Evolutionary conservation across 2,113 vertebrate genomes (phyloP).

Genomic region (Gambusia affinis): DNA sequence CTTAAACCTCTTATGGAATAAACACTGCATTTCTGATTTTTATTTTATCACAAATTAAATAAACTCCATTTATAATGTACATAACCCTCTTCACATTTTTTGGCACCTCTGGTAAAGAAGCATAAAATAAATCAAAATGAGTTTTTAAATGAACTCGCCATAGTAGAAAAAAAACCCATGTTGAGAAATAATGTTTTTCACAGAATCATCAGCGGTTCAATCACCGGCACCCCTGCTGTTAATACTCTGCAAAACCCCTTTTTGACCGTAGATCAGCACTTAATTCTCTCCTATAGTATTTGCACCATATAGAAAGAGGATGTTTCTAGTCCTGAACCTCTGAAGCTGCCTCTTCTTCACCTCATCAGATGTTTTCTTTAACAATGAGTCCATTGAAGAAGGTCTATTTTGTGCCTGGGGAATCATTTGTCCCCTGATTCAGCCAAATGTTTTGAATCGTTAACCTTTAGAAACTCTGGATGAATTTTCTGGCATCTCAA

Average conservation of each 20-base stretch:
- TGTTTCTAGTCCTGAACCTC: too few species aligned
- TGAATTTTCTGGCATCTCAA: not conserved
- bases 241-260: too few species aligned
- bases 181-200: not conserved
- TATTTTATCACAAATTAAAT: not conserved
- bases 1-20: constrained; percentile 3
- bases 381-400: too few species aligned
- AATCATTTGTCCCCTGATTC: not conserved
- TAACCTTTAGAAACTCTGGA: not conserved
- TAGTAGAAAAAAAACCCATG: not conserved
- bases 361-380: too few species aligned
- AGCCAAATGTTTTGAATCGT: not conserved
- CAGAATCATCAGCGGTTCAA: too few species aligned
- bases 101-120: not conserved
- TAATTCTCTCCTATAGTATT: too few species aligned
- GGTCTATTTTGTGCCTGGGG: too few species aligned
- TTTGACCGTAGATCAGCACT: too few species aligned
- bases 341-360: too few species aligned
- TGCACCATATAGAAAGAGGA: too few species aligned
- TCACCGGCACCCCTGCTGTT: too few species aligned
- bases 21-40: not conserved
- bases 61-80: not conserved
- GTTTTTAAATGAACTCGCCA: not conserved
- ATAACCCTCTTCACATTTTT: not conserved
- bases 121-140: not conserved